Evolutionary conservation across 2,888 invertebrate genomes (phyloP).

Genomic region (Eristalis pertinax): DNA sequence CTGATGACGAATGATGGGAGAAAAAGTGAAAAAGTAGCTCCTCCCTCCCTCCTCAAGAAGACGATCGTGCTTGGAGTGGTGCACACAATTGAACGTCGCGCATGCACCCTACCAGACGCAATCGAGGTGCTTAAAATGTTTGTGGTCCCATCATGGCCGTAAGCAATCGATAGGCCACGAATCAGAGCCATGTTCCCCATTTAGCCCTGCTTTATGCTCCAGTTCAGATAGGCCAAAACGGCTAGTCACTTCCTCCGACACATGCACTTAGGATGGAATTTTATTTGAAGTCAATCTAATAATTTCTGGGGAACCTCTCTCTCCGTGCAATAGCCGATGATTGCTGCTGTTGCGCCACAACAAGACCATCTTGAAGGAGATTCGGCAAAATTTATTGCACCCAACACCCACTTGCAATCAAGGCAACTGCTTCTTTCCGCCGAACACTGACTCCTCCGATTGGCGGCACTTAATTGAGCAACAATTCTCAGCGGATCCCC

Average conservation of each 20-base stretch:
- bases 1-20: no score
- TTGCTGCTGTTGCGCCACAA: slow-evolving; percentile 17
- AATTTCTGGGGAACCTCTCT: background rate
- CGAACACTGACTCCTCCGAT: slow-evolving; percentile 6
- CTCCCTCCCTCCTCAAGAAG: no score
- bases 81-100: no score
- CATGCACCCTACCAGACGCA: no score
- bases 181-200: background rate
- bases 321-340: slow-evolving; percentile 26
- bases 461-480: slow-evolving; percentile 61
- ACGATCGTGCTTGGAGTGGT: no score
- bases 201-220: background rate
- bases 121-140: background rate
- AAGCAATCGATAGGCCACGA: background rate
- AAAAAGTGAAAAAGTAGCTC: no score
- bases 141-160: background rate
- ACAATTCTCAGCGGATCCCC: slow-evolving; percentile 43
- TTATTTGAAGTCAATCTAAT: background rate
- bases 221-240: background rate
- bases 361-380: slow-evolving; percentile 11
- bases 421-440: slow-evolving; percentile 33
- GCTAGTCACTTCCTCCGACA: background rate
- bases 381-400: slow-evolving; percentile 46
- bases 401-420: slow-evolving; percentile 68
- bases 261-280: background rate